Evolutionary conservation across 2,888 invertebrate genomes (phyloP).

Genomic region (Himalopsyche kuldschensis): DNA sequence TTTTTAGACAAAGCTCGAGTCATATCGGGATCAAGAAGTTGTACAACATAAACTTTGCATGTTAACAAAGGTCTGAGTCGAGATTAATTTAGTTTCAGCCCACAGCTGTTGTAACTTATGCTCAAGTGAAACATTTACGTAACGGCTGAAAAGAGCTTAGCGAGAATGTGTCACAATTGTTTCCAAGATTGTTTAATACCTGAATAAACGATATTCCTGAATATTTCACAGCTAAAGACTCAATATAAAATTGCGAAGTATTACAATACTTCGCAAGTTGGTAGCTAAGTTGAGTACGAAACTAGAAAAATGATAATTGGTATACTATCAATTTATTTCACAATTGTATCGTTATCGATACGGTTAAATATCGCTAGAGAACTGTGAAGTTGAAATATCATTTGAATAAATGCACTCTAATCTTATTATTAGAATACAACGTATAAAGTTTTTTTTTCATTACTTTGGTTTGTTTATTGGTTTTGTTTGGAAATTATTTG

Average conservation of each 20-base stretch:
- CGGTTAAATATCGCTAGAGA: too few relatives aligned
- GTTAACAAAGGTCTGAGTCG: slow-evolving; percentile 24
- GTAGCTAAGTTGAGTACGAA: too few relatives aligned
- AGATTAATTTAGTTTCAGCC: slow-evolving; percentile 35
- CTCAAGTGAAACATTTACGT: slow-evolving; percentile 39
- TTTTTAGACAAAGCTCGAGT: slow-evolving; percentile 24
- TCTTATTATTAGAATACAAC: too few relatives aligned
- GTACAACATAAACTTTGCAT: slow-evolving; percentile 20
- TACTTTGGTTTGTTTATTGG: too few relatives aligned
- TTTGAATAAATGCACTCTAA: too few relatives aligned
- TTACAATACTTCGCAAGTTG: too few relatives aligned
- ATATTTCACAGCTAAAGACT: background rate
- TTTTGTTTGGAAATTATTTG: too few relatives aligned
- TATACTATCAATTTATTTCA: background rate
- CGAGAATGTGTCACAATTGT: background rate
- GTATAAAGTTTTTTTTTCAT: too few relatives aligned
- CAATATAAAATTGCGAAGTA: background rate
- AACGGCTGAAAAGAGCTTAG: slow-evolving; percentile 36
- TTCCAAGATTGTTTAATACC: background rate
- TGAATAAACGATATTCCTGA: too few relatives aligned
- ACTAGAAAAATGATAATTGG: background rate
- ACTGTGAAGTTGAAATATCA: too few relatives aligned
- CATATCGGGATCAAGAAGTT: slow-evolving; percentile 15
- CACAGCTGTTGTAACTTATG: slow-evolving; percentile 32
- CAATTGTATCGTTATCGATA: background rate